These are phyloP conservation scores for Procambarus clarkii DNA, from an alignment of 1,140 invertebrate species.

Conservation along the genomic window DNA sequence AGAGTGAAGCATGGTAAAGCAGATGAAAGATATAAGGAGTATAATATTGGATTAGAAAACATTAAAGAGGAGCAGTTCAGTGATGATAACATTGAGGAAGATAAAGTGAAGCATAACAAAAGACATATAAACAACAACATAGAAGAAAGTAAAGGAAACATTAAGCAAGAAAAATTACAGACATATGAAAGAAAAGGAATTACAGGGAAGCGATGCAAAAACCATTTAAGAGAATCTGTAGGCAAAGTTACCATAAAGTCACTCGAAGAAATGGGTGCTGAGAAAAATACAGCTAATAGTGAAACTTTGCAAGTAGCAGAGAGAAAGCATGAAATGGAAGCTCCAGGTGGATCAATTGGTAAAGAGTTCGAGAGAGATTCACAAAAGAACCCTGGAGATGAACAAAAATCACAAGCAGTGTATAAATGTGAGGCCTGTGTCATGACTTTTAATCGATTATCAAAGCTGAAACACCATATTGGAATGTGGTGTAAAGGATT, in stretches of 20 bases:
- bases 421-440: slow-evolving; percentile 21
- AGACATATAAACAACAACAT: neutral
- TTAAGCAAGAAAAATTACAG: neutral
- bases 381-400: neutral
- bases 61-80: neutral
- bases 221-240: neutral
- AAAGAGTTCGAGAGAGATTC: neutral
- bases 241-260: neutral
- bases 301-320: neutral
- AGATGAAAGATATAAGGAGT: slow-evolving; percentile 36
- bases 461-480: slow-evolving; percentile 37
- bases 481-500: slow-evolving; percentile 43
- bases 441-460: slow-evolving; percentile 18
- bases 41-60: neutral
- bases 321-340: neutral
- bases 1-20: slow-evolving; percentile 37
- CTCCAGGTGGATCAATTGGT: neutral
- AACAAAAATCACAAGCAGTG: neutral
- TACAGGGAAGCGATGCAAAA: neutral
- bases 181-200: neutral
- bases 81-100: neutral
- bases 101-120: neutral
- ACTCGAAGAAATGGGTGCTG: neutral
- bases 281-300: neutral
- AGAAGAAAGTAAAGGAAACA: neutral